Base-by-base conservation (phyloP, 1,140 invertebrate genomes). In the Drosophila persimilis region DNA sequence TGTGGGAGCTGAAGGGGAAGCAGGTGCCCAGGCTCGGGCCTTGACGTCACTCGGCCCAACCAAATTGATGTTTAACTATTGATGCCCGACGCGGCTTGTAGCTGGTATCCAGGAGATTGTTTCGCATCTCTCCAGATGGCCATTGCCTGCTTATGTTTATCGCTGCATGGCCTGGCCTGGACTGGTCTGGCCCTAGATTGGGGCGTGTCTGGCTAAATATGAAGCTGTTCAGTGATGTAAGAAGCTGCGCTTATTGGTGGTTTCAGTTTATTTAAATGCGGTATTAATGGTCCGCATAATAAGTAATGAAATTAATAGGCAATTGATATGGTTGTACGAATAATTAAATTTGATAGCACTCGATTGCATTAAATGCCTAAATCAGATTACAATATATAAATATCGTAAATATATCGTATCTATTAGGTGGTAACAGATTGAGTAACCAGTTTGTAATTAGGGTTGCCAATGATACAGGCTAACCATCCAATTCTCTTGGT, bases 21-120 rank as follows among this genome's bases (percentile, higher is more conserved):
- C 56, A 54, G 57, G 64, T 81, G 64, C 61, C 53, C 48, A 62
- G 53, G 35, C 35, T 39, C 5, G 11, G 11, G 3, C 35, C 35
- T 39, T 75, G 72, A 75, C 72, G 72, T 75, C 72, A 75, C 62
- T 75, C 41, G 48, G 15, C 54, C 35, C 52, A 53, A 54, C 54
- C 62, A 66, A 75, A 75, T 75, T 75, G 72, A 67, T 75, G 72
- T 75, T 75, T 75, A 75, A 75, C 71, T 75, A 75, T 75, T 75
- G 71, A 75, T 75, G 72, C 61, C 58, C n/a, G 29, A 53, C 39
- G 51, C 26, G 31, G 11, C 69, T 63, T 17, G 61, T 46, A 73
- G 62, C 67, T 39, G 47, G 35, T 24, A 41, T 22, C 57, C 53
- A 50, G 57, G 58, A 65, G 62, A 43, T 51, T 46, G 45, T 31